Evolutionary conservation across 2,888 invertebrate genomes (phyloP), one percentile per base, ranked within the genome.

Genomic region (Chrysodeixis includens): DNA sequence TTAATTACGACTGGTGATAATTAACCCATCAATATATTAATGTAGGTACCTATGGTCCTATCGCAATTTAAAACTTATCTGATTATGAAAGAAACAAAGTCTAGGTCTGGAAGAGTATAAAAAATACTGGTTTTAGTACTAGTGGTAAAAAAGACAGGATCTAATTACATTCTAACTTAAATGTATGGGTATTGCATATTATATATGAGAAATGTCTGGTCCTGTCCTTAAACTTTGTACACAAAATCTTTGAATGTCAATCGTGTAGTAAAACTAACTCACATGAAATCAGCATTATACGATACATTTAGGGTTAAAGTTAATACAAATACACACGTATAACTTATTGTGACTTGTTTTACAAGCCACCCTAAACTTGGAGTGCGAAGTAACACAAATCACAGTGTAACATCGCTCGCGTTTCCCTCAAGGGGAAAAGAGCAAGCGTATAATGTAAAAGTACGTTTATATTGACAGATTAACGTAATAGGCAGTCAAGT

Each of bases 381-480:
- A 66, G 16, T 2, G 14, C 20, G 16, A 52, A 58, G n/a, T 32
- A 54, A 51, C 35, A 49, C 53, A 6, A 40, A 56, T 20, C 20
- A 58, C 49, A 10, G 9, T 55, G 8, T 12, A 30, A 54, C 18
- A 20, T 20, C n/a, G 8, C 22, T 1, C 4, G 0, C 1, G 32
- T 1, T 2, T 9, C n/a, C 18, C 40, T 30, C 52, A 46, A 14
- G 32, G 20, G 1, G 16, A 16, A 60, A 44, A 54, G 59, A 69
- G 51, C 54, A 56, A 55, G 56, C 32, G 30, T 54, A 44, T 56
- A 55, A 44, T 58, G n/a, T 44, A 56, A n/a, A 71, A 62, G 51
- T 20, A 56, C 44, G 44, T 69, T 62, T 62, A 61, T 58, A 61
- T 66, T 72, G 61, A 59, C 64, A 74, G 65, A 67, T 71, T 72